A percentile compares a stretch with the other conserved stretches of the same genome.
These are phyloP conservation scores for Sterrhoptilus dennistouni DNA, from an alignment of 2,113 vertebrate genomes.

Conservation along the genomic window DNA sequence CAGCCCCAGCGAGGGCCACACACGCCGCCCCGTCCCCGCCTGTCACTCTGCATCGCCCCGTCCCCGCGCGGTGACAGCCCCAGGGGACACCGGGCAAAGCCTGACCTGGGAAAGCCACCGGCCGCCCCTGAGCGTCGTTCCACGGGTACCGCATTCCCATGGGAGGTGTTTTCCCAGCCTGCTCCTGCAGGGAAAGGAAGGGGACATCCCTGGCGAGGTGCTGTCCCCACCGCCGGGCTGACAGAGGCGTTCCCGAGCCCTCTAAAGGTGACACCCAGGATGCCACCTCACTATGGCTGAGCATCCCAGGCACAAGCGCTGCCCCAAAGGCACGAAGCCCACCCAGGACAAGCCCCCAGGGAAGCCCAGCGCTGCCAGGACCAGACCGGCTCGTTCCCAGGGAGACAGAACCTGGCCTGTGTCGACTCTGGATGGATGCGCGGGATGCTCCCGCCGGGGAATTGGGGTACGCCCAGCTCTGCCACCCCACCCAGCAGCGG, in stretches of 20 bases:
- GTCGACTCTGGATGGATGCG: neutral
- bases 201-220: neutral
- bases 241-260: neutral
- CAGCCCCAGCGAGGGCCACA: neutral
- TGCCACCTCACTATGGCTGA: fast-evolving
- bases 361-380: neutral
- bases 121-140: neutral
- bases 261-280: neutral
- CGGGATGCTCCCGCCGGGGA: fast-evolving
- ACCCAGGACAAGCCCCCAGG: neutral
- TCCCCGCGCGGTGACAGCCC: neutral
- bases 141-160: neutral
- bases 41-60: neutral
- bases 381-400: neutral
- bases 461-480: neutral
- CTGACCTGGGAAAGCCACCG: neutral
- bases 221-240: neutral
- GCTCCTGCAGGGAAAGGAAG: neutral
- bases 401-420: neutral
- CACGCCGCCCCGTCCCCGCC: neutral
- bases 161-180: neutral
- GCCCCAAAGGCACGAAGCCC: neutral
- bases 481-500: neutral
- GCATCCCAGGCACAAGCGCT: neutral
- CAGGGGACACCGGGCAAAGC: neutral